These are phyloP conservation scores for Hipparchia sbordonii DNA, from an alignment of 2,888 invertebrate species.

Conservation along the genomic window DNA sequence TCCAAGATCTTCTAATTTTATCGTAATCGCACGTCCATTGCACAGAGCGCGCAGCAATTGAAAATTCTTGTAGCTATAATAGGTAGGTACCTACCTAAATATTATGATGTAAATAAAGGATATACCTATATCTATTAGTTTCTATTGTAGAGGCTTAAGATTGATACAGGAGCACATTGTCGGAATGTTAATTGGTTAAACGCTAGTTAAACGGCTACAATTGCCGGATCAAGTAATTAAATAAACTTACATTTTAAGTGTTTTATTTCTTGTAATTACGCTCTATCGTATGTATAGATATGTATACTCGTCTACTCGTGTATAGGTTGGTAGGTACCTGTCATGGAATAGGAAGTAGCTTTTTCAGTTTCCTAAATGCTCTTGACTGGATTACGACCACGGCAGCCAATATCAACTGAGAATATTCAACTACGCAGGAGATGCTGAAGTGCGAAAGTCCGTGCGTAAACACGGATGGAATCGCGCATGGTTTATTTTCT, in stretches of 20 bases:
- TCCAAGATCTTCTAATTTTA: too few relatives aligned
- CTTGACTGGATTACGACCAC: too few relatives aligned
- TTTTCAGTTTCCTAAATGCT: too few relatives aligned
- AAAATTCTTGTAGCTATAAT: not conserved
- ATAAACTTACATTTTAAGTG: slow-evolving; percentile 13
- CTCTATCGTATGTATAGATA: too few relatives aligned
- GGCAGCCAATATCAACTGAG: too few relatives aligned
- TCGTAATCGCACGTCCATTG: too few relatives aligned
- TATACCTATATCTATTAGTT: slow-evolving; percentile 15
- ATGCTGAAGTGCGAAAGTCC: too few relatives aligned
- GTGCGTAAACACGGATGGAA: too few relatives aligned
- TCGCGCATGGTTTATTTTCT: too few relatives aligned
- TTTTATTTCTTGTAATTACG: not conserved
- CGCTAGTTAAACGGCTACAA: slow-evolving; percentile 36
- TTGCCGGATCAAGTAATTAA: slow-evolving; percentile 32
- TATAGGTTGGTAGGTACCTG: not conserved
- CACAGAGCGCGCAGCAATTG: too few relatives aligned
- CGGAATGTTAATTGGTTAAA: slow-evolving; percentile 37
- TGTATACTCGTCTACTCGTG: too few relatives aligned
- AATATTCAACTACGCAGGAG: too few relatives aligned
- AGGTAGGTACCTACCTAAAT: not conserved
- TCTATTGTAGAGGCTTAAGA: slow-evolving; percentile 21
- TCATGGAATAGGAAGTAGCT: not conserved
- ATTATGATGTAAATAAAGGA: not conserved
- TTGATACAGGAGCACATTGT: slow-evolving; percentile 9